Evolutionary conservation across 2,797 vertebrate species (phyloP).

Genomic region (Limosa lapponica): DNA sequence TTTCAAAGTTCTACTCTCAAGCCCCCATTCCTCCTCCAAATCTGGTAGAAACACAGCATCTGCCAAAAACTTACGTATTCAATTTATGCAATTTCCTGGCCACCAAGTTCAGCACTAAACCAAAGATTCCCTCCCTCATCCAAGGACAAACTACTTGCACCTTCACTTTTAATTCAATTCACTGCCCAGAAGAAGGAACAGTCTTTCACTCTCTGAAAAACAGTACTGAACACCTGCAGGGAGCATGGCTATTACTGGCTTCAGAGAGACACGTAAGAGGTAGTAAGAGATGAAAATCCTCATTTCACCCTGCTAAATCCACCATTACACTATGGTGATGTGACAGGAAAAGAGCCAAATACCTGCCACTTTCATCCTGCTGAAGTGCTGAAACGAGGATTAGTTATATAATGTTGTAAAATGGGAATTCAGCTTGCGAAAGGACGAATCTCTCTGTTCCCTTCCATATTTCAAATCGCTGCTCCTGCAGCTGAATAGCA

Average conservation of each 20-base stretch:
- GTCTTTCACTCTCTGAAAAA: not conserved
- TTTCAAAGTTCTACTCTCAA: not conserved
- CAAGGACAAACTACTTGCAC: not conserved
- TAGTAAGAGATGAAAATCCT: conserved; percentile 37
- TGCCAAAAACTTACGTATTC: not conserved
- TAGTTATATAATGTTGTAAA: conserved; percentile 19
- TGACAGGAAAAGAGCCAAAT: conserved; percentile 49
- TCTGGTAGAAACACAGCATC: not conserved
- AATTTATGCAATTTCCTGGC: not conserved
- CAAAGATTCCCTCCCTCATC: not conserved
- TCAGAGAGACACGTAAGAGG: not conserved
- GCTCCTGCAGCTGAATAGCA: not conserved
- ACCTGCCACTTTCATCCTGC: conserved; percentile 13
- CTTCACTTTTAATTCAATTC: not conserved
- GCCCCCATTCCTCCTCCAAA: not conserved
- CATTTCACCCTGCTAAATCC: conserved; percentile 50
- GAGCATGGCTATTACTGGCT: not conserved
- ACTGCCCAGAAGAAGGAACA: not conserved
- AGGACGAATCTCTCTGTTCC: not conserved
- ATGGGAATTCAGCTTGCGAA: not conserved
- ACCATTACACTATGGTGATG: not conserved
- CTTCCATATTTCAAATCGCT: not conserved
- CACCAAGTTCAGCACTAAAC: not conserved
- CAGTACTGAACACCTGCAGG: not conserved
- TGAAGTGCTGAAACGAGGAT: conserved; percentile 41